phyloP scores from a whole-genome alignment of 2,797 vertebrate genomes.

The Tarsius wallacei region DNA sequence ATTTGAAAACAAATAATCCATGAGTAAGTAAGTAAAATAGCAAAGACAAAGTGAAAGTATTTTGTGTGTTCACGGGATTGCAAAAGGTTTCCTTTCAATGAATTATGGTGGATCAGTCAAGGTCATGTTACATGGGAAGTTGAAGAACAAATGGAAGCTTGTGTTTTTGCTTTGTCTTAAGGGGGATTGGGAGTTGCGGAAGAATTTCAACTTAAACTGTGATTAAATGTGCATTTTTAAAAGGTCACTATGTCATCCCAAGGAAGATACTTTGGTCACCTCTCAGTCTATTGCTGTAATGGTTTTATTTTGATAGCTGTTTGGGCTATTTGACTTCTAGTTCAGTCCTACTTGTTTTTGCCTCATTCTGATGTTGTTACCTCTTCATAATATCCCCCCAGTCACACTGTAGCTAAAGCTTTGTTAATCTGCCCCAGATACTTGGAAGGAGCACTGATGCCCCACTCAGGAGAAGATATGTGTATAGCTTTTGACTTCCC shows the following conservation, averaged over 20 bases:
- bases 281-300: not conserved
- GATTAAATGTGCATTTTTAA: not conserved
- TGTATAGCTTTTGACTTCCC: too few relatives aligned
- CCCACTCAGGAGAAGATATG: too few relatives aligned
- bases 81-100: not conserved
- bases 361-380: not conserved
- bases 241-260: not conserved
- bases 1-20: not conserved
- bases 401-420: not conserved
- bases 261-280: not conserved
- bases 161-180: not conserved
- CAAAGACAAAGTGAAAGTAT: not conserved
- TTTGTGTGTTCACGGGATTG: not conserved
- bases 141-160: not conserved
- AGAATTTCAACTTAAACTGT: not conserved
- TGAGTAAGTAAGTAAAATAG: not conserved
- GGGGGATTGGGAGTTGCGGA: not conserved
- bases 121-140: not conserved
- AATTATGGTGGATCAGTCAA: not conserved
- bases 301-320: not conserved
- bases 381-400: not conserved
- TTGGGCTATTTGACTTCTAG: not conserved
- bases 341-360: not conserved
- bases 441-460: not conserved
- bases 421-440: not conserved